Evolutionary conservation across 2,888 invertebrate genomes (phyloP), one percentile per base, ranked within the genome.

Genomic region (Drosophila robusta): DNA sequence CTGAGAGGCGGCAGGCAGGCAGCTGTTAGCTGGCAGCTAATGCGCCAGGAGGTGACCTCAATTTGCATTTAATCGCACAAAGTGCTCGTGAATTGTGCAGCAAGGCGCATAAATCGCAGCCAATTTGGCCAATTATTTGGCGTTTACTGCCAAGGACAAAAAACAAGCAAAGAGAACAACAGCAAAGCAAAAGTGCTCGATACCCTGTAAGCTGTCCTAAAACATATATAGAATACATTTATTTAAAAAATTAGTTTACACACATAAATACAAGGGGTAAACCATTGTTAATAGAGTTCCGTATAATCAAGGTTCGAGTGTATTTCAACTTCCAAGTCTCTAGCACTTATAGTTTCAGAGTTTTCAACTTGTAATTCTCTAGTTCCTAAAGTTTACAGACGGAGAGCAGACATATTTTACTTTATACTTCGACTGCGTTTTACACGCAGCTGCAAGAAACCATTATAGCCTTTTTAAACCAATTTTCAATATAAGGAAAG

Each of bases 81-180:
- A 72, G 58, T 73, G 69, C 66, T 58, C 34, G 47, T 52, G 54
- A 51, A 57, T 42, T 54, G 51, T 70, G 56, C 50, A 41, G 39
- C 55, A 58, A 45, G 57, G 52, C 51, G 54, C 70, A 70, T 77
- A 75, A 82, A 84, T 84, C 84, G 58, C 50, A 71, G 66, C 50
- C 82, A 82, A 78, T 70, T 85, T 82, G 63, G 36, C 62, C 65
- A 76, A 84, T 84, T 84, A 79, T 68, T 70, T 63, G 46, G 41
- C 55, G 55, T 65, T 76, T 60, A 52, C 18, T 51, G 51, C 57
- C 69, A 69, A 60, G 64, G 75, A 69, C 69, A 55, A 46, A 29
- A 46, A 50, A 9, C 29, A 29, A 52, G 16, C 24, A 36, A 41
- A 8, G 52, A 11, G 24, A 57, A 42, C 11, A 41, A 26, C 12